These are phyloP conservation scores for Rhimphoctona megacephalus DNA, from an alignment of 2,888 invertebrate genomes.

Conservation along the genomic window DNA sequence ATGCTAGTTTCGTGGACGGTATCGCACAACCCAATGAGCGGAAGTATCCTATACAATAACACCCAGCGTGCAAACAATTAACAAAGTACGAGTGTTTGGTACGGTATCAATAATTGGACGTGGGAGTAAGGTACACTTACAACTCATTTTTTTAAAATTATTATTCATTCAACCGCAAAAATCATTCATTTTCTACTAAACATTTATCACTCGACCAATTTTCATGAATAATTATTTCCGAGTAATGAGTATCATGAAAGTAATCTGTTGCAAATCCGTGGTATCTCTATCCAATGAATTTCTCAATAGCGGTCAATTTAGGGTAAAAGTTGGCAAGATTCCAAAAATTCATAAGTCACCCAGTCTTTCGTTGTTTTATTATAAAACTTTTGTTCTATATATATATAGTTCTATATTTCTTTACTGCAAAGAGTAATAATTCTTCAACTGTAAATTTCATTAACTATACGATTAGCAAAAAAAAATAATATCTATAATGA, in stretches of 20 bases:
- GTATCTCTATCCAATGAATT: conserved; percentile 21
- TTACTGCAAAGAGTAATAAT: neutral
- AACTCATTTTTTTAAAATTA: conserved; percentile 14
- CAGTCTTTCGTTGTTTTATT: conserved; percentile 36
- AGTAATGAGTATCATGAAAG: neutral
- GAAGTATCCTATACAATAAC: conserved; percentile 55
- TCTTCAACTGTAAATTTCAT: conserved; percentile 18
- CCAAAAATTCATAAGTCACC: conserved; percentile 58
- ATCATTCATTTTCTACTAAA: conserved; percentile 1
- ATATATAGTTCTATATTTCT: neutral
- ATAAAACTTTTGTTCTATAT: conserved; percentile 40
- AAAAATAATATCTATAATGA: too few relatives aligned
- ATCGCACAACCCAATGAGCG: conserved; percentile 40
- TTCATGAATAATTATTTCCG: neutral
- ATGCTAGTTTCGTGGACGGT: conserved; percentile 49
- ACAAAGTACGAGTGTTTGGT: conserved; percentile 18
- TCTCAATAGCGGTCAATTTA: conserved; percentile 49
- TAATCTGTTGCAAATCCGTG: neutral
- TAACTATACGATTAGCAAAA: neutral
- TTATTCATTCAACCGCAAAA: conserved; percentile 9
- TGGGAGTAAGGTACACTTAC: conserved; percentile 31
- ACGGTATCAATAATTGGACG: conserved; percentile 28
- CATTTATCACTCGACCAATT: neutral
- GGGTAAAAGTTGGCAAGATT: conserved; percentile 32
- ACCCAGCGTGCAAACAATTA: conserved; percentile 41